phyloP scores from a whole-genome alignment of 2,888 invertebrate genomes.

The Chymomyza caudatula region DNA sequence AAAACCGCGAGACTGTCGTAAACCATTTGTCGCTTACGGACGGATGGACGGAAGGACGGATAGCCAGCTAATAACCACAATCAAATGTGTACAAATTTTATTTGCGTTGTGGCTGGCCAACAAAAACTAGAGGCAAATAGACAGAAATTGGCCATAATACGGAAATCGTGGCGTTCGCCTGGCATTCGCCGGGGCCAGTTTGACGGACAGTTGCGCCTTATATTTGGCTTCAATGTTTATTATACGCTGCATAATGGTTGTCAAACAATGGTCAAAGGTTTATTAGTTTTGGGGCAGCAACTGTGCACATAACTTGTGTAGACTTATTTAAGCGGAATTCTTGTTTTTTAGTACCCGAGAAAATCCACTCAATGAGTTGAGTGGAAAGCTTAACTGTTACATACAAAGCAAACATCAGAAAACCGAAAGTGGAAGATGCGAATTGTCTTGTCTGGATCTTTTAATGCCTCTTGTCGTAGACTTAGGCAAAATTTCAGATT shows the following conservation, averaged over 20 bases:
- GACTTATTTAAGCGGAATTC: no score
- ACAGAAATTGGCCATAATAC: slow-evolving; percentile 37
- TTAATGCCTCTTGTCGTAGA: no score
- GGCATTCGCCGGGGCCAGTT: slow-evolving; percentile 20
- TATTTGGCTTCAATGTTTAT: slow-evolving; percentile 24
- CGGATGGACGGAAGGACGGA: no score
- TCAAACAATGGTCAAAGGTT: background rate
- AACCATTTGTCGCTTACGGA: background rate
- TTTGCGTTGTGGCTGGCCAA: background rate
- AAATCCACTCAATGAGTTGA: no score
- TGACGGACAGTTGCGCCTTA: slow-evolving; percentile 51
- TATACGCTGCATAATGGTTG: background rate
- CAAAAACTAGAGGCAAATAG: background rate
- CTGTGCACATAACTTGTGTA: slow-evolving; percentile 30
- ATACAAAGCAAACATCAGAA: no score
- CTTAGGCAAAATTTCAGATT: no score
- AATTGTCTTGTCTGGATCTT: no score
- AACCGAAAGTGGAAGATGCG: no score
- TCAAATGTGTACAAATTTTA: background rate
- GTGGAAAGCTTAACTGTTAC: no score
- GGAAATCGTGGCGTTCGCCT: slow-evolving; percentile 43
- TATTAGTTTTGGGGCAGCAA: slow-evolving; percentile 25
- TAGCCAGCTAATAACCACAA: background rate
- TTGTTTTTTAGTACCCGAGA: background rate
- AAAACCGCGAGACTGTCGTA: slow-evolving; percentile 15